Evolutionary conservation across 2,113 vertebrate species (phyloP).

Genomic region (Accipiter virgatus): DNA sequence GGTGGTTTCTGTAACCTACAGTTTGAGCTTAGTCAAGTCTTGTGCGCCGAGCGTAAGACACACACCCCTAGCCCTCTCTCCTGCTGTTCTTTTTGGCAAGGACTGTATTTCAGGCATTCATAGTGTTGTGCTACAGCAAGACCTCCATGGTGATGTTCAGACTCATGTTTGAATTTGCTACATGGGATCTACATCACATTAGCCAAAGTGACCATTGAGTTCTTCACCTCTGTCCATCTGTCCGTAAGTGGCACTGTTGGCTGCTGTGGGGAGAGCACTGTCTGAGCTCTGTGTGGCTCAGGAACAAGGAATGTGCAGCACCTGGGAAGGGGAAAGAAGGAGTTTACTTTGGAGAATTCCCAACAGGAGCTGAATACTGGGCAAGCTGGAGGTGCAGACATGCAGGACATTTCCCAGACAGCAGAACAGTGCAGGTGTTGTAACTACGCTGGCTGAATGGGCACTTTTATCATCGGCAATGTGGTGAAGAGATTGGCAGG

Average conservation of each 20-base stretch:
- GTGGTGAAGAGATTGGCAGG: neutral
- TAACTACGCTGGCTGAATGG: neutral
- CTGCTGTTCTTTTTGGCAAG: neutral
- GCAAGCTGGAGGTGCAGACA: neutral
- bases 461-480: neutral
- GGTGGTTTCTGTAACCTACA: neutral
- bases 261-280: neutral
- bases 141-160: neutral
- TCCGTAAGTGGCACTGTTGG: fast-evolving
- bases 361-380: neutral
- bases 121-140: neutral
- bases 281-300: neutral
- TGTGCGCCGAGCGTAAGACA: neutral
- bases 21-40: neutral
- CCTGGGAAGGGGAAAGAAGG: neutral
- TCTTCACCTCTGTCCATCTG: neutral
- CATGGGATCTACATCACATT: neutral
- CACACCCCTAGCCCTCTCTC: neutral
- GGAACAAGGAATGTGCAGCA: neutral
- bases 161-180: neutral
- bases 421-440: neutral
- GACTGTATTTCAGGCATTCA: neutral
- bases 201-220: neutral
- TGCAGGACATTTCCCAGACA: constrained; percentile 1
- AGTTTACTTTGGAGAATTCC: neutral